Base-by-base conservation (phyloP, 2,797 vertebrate species). In the Gastrophryne carolinensis region DNA sequence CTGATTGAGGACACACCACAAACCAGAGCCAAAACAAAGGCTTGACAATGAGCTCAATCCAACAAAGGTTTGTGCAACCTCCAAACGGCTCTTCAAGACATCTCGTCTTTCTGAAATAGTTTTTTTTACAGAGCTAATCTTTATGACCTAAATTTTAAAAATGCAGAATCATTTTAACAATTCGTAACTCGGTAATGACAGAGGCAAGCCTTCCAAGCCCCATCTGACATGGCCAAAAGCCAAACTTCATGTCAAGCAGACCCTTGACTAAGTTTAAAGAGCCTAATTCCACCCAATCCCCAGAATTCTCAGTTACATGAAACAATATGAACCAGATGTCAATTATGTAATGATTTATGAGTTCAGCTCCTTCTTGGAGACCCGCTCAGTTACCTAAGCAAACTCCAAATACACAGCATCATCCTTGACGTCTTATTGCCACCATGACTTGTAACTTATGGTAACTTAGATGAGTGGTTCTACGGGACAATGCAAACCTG, bases 251-350 rank as follows among this genome's bases (percentile, higher is more conserved):
- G 24, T 74, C 52, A 34, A 32, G 52, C 26, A 61, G 58, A 32
- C 30, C 37, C 34, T 44, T 73, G 21, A 72, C 58, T 24, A 54
- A 17, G 19, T 71, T 71, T 71, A 75, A 39, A 57, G 56, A 68
- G 9, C 24, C 37, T 54, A 50, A 70, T 24, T 44, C 62, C 32
- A 44, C 26, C 21, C 35, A 70, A 56, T 41, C 65, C 39, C 35
- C 35, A 44, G 35, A 21, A 49, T 70, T 56, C 74, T 64, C 47
- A 44, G 27, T 71, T 71, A 60, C 67, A 77, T 34, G 5, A 49
- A 24, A 77, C 58, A 77, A 77, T 71, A 64, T 29, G 56, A 57
- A 77, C 60, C 75, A 77, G 75, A 77, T 77, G 75, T 62, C 67
- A 71, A 29, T 77, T 71, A 64, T 62, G 35, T 44, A 49, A 65